These are phyloP conservation scores for Limnothrissa miodon DNA, from an alignment of 2,113 vertebrate species.

Conservation along the genomic window DNA sequence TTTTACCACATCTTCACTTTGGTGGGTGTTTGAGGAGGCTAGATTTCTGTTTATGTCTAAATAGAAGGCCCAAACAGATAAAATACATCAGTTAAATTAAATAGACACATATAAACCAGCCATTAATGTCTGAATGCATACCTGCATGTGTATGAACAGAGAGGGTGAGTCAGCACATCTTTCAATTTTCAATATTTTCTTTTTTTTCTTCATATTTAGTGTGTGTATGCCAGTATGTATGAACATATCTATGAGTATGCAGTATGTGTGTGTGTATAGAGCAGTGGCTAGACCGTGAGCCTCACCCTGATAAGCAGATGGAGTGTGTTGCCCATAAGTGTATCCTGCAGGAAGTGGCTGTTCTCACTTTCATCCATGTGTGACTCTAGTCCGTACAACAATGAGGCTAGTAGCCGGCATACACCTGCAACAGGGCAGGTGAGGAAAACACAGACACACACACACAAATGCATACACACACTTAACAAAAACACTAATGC, in stretches of 20 bases:
- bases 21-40: too few species aligned
- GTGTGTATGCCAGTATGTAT: not conserved
- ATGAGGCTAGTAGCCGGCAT: constrained; percentile 47
- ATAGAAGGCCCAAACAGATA: too few species aligned
- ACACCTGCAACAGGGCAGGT: constrained; percentile 37
- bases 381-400: constrained; percentile 57
- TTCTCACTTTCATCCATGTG: constrained; percentile 64
- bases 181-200: too few species aligned
- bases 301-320: constrained; percentile 68
- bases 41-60: too few species aligned
- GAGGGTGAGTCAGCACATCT: not conserved
- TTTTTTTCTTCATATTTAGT: too few species aligned
- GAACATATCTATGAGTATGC: too few species aligned
- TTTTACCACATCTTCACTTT: too few species aligned
- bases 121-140: not conserved
- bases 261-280: not conserved
- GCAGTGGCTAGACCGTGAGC: not conserved
- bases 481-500: not conserved
- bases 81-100: too few species aligned
- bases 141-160: too few species aligned
- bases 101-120: too few species aligned
- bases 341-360: constrained; percentile 69
- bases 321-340: constrained; percentile 68
- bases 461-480: not conserved
- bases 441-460: not conserved